Evolutionary conservation across 2,113 vertebrate genomes (phyloP), one percentile per base, ranked within the genome.

Genomic region (Helogale parvula): DNA sequence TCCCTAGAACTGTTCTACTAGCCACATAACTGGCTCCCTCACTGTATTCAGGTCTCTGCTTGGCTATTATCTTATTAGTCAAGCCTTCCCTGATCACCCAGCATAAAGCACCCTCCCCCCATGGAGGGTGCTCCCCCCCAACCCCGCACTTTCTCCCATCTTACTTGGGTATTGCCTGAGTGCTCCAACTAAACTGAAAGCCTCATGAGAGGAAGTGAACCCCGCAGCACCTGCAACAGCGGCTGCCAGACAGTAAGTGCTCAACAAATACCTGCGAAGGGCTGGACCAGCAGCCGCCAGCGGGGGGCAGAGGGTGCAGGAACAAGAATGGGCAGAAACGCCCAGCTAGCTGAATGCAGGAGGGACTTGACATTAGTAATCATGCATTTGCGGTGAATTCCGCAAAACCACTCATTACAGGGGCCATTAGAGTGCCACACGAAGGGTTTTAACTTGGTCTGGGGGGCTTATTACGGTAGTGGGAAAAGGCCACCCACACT

Each of bases 71-170:
- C 35, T 52, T 21, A 54, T n/a, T 19, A 25, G 15, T n/a, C n/a
- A 66, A 45, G 27, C 35, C 7, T 41, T 35, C 13, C n/a, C 16
- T 80, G 33, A 91, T 31, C 41, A 52, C 35, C 47, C 45, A 47
- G 10, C 25, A 23, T 5, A 14, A 38, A 38, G 16, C 0, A 71
- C 31, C 31, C 29, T 19, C 3, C 16, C 38, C 60, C n/a, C 0
- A 4, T 12, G 11, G 6, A 50, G 1, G 16, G 15, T 23, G n/a
- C 7, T 21, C 13, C 25, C 7, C 52, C 0, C 33, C 69, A 47
- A 47, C 15, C 0, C 0, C 0, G 38, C 21, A 47, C 38, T 38
- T 33, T 7, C 25, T 33, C 9, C 31, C 13, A 19, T 27, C 31
- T 66, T 16, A 9, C 13, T 45, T 47, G 31, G 50, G 71, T 16